A percentile compares a stretch with the other conserved stretches of the same genome.
Conservation (phyloP, 2,888 invertebrate species). For the Desoria tigrina region DNA sequence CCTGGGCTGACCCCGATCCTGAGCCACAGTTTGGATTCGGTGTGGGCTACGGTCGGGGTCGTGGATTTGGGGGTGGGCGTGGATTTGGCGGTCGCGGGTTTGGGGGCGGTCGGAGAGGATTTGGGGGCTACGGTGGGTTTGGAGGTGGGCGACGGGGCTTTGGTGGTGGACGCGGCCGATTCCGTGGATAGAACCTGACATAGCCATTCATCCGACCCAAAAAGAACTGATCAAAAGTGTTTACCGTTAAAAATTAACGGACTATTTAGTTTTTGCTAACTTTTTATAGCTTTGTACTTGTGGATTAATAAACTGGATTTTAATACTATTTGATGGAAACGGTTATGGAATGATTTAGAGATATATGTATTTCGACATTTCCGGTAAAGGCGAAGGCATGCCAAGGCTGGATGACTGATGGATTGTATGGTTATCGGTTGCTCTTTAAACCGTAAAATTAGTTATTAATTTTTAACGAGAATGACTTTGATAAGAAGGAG, state of each 20-base stretch:
- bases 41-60: background rate
- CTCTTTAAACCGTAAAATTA: no score
- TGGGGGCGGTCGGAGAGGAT: background rate
- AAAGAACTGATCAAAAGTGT: background rate
- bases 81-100: background rate
- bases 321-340: no score
- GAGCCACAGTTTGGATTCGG: slow-evolving; percentile 1
- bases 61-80: background rate
- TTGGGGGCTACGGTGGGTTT: slow-evolving; percentile 3
- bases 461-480: no score
- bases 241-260: no score
- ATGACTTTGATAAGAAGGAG: no score
- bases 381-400: no score
- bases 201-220: background rate
- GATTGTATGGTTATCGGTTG: no score
- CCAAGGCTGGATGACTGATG: no score
- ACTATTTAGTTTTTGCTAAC: background rate
- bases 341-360: no score
- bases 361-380: no score
- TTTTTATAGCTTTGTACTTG: no score
- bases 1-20: background rate
- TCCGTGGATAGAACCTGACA: background rate
- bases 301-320: no score
- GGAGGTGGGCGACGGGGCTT: background rate
- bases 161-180: slow-evolving; percentile 1